Base-by-base conservation (phyloP, 1,140 invertebrate species). In the Metopolophium dirhodum region DNA sequence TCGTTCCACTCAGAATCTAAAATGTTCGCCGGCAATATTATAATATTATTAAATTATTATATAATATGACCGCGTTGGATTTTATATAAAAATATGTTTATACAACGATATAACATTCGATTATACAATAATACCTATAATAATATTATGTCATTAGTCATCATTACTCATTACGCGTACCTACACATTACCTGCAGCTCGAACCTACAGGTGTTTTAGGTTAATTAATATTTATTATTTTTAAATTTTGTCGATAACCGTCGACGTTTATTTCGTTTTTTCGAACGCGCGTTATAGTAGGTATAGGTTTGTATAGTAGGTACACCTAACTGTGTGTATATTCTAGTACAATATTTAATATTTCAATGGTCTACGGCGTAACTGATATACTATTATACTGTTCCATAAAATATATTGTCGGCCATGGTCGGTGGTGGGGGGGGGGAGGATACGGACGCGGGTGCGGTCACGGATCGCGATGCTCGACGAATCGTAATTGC, bases 401-500 rank as follows among this genome's bases (percentile, higher is more conserved):
- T 77, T 77, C 30, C n/a, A 77, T n/a, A 77, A 77, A 77, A 77
- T 77, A 77, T 77, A 77, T n/a, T 18, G 14, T 77, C 61, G 14
- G n/a, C 41, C 4, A 41, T 41, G 41, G 41, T 18, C 30, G n/a
- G n/a, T 14, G 30, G 14, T 14, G 30, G 30, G 11, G 7, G 61
- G 41, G 41, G 22, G 41, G 23, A 22, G 20, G 37, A 22, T 87
- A 35, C n/a, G n/a, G 45, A 51, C 7, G 49, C 86, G 47, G 14
- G 45, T 87, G 86, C 18, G 86, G 86, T 49, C 86, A 49, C 86
- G 86, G 86, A 87, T 87, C 30, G 30, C n/a, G 49, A 51, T 49
- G 47, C 86, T 87, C 47, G 45, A 18, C 86, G 86, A 87, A 87
- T 86, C 86, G 47, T 87, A 49, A 87, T 87, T 87, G 86, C 86